These are phyloP conservation scores for Tortricodes alternella DNA, from an alignment of 2,888 invertebrate species.

Conservation along the genomic window DNA sequence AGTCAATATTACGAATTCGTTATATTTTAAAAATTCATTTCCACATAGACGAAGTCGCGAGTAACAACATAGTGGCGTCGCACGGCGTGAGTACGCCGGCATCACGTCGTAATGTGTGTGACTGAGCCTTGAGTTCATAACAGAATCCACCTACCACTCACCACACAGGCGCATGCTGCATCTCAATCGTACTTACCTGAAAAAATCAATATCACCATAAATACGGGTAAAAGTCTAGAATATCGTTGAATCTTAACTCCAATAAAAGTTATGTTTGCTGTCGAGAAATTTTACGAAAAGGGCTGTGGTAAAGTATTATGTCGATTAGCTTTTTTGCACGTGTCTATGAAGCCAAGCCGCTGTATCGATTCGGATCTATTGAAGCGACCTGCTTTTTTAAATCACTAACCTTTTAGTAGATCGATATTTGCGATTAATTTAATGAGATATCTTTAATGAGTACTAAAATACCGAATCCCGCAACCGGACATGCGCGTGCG, in stretches of 20 bases:
- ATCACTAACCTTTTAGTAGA: not conserved
- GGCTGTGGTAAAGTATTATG: not conserved
- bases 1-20: too few relatives aligned
- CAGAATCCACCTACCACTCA: not conserved
- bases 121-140: too few relatives aligned
- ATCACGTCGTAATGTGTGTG: too few relatives aligned
- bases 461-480: slow-evolving; percentile 3
- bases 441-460: slow-evolving; percentile 5
- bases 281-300: slow-evolving; percentile 11
- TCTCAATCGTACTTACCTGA: not conserved
- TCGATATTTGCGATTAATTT: not conserved
- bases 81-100: too few relatives aligned
- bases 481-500: slow-evolving; percentile 31
- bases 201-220: not conserved
- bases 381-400: not conserved
- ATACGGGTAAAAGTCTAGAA: not conserved
- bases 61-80: too few relatives aligned
- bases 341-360: too few relatives aligned
- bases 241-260: slow-evolving; percentile 7
- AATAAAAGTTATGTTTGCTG: slow-evolving; percentile 10
- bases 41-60: too few relatives aligned
- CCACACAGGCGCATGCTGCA: not conserved
- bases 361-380: not conserved
- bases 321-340: not conserved
- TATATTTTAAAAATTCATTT: too few relatives aligned